Conservation (phyloP, 2,888 invertebrate species). For the Crepidodera aurea region DNA sequence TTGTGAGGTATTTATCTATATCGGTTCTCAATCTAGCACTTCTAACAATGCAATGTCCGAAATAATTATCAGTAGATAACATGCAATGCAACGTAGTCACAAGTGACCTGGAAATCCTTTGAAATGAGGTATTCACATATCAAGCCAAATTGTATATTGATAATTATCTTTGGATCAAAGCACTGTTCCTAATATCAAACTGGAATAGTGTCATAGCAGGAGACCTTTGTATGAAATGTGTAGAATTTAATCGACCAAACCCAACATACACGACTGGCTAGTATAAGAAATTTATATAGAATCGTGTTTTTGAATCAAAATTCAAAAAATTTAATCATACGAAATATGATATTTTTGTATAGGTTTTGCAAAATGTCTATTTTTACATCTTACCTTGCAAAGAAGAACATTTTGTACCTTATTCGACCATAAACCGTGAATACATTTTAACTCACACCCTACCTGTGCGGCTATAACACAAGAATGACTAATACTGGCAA, state of each 20-base stretch:
- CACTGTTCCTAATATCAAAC: conserved; percentile 20
- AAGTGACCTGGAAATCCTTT: conserved; percentile 20
- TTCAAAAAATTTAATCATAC: no score
- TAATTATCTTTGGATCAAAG: conserved; percentile 28
- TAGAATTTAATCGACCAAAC: neutral
- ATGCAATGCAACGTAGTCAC: no score
- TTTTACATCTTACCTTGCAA: no score
- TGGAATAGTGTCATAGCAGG: conserved; percentile 5
- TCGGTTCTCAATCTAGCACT: no score
- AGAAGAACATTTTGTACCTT: neutral
- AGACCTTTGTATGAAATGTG: conserved; percentile 1
- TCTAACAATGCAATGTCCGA: no score
- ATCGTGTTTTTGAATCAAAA: no score
- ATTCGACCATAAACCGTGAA: conserved; percentile 3
- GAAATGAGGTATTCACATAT: conserved; percentile 22
- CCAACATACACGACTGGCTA: no score
- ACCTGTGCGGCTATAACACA: conserved; percentile 19
- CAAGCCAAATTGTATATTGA: conserved; percentile 23
- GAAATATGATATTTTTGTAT: no score
- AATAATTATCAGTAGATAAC: no score
- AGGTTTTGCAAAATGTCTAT: no score
- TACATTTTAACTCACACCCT: conserved; percentile 18
- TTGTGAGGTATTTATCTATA: no score
- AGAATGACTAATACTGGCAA: conserved; percentile 23
- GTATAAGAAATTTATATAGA: no score